Percentiles rank a stretch among this genome's conserved stretches.
Evolutionary conservation across 23 tunicate species (phyloP).

Genomic region (Halocynthia roretzi): DNA sequence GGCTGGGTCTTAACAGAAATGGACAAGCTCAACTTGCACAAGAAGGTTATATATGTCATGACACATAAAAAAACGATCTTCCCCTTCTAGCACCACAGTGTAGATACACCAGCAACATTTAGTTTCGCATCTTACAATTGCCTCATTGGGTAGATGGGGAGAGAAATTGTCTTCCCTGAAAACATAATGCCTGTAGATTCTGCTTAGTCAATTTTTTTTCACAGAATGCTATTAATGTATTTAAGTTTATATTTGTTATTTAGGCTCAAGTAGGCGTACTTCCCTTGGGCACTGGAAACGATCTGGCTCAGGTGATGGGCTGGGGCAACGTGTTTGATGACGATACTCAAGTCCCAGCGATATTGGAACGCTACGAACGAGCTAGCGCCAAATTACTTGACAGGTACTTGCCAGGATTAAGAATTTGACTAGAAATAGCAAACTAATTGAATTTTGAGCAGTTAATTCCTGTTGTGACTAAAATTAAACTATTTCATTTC

Average conservation of each 20-base stretch:
- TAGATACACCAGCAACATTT: too few relatives aligned
- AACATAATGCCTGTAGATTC: too few relatives aligned
- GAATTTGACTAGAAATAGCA: neutral
- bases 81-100: too few relatives aligned
- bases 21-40: conserved; percentile 67
- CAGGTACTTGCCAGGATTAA: conserved; percentile 29
- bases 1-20: conserved; percentile 97
- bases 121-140: too few relatives aligned
- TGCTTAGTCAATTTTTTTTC: too few relatives aligned
- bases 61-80: neutral
- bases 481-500: too few relatives aligned
- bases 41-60: conserved; percentile 45
- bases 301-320: conserved; percentile 98
- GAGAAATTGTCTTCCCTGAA: too few relatives aligned
- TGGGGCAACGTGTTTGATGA: conserved; percentile 99
- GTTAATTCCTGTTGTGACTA: too few relatives aligned
- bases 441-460: too few relatives aligned
- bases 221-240: neutral
- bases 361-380: conserved; percentile 83
- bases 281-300: conserved; percentile 99
- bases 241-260: neutral
- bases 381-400: conserved; percentile 93
- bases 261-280: conserved; percentile 96
- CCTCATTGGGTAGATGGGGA: too few relatives aligned
- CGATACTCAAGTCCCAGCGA: conserved; percentile 85